A percentile compares a stretch with the other conserved stretches of the same genome.
phyloP scores from a whole-genome alignment of 2,113 vertebrate species.

The Pristiophorus japonicus region DNA sequence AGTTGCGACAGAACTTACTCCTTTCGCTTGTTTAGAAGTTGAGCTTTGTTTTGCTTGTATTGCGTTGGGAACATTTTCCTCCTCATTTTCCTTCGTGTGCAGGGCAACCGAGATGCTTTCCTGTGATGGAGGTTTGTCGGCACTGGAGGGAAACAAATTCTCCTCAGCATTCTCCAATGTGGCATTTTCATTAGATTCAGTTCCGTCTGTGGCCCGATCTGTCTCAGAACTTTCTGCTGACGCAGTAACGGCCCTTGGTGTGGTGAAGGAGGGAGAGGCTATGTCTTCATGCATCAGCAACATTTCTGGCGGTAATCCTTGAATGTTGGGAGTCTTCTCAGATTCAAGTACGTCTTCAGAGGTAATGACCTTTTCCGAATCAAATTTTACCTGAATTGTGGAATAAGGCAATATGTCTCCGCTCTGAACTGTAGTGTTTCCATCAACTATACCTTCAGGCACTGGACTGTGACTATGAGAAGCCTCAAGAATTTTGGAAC shows the following conservation, averaged over 20 bases:
- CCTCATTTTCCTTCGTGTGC: not conserved
- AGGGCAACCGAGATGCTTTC: not conserved
- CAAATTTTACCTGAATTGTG: not conserved
- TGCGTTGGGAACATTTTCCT: not conserved
- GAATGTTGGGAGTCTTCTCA: not conserved
- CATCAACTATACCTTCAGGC: not conserved
- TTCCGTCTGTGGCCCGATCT: not conserved
- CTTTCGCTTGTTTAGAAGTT: not conserved
- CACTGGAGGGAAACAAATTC: too few relatives aligned
- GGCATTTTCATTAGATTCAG: not conserved
- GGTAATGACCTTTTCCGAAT: not conserved
- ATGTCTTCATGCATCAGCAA: not conserved
- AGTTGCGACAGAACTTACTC: not conserved
- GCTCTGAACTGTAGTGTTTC: not conserved
- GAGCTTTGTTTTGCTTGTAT: not conserved
- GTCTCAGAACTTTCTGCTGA: not conserved
- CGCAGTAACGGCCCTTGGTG: too few relatives aligned
- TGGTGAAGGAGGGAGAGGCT: too few relatives aligned
- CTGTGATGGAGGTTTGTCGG: not conserved
- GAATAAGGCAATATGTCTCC: not conserved
- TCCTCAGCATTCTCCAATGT: not conserved
- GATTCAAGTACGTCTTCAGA: not conserved
- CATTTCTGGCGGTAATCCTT: not conserved
- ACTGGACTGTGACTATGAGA: not conserved
- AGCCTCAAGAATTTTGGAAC: not conserved